Percentiles rank a stretch among this genome's conserved stretches.
phyloP scores from a whole-genome alignment of 2,113 vertebrate species.

The Garra rufa region DNA sequence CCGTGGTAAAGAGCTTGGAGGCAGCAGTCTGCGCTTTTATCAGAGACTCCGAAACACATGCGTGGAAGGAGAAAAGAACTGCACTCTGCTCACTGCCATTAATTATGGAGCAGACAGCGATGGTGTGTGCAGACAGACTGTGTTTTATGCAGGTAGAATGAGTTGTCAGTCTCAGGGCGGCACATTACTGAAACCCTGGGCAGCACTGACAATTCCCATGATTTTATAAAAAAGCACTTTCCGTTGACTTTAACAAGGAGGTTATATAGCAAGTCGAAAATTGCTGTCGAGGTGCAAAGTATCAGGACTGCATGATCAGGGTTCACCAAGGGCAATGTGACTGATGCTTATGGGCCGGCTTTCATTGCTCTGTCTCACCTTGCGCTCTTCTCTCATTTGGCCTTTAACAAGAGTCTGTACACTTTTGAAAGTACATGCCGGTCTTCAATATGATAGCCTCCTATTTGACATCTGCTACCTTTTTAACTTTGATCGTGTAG shows the following conservation, averaged over 20 bases:
- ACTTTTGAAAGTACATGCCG: conserved; percentile 5
- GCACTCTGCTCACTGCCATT: conserved; percentile 42
- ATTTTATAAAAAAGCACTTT: conserved; percentile 53
- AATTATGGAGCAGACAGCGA: conserved; percentile 55
- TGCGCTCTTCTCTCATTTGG: conserved; percentile 30
- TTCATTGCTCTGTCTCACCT: conserved; percentile 31
- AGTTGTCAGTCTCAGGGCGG: conserved; percentile 41
- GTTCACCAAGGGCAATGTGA: conserved; percentile 23
- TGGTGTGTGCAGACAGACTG: conserved; percentile 30
- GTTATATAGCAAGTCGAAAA: conserved; percentile 36
- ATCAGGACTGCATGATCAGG: conserved; percentile 34
- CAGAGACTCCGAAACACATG: conserved; percentile 37
- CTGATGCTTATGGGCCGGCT: conserved; percentile 23
- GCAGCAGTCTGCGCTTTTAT: conserved; percentile 49
- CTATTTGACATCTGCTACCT: conserved; percentile 18
- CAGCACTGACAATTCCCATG: conserved; percentile 32
- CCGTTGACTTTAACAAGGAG: conserved; percentile 21
- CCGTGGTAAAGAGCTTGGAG: conserved; percentile 21
- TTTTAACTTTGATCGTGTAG: neutral
- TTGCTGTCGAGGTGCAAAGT: conserved; percentile 19
- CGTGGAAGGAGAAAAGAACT: conserved; percentile 34
- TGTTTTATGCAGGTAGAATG: conserved; percentile 41
- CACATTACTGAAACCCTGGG: conserved; percentile 16
- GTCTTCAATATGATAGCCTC: conserved; percentile 10
- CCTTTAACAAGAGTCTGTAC: conserved; percentile 19